Conservation (phyloP, 2,888 invertebrate genomes). For the Leucophora obtusa region DNA sequence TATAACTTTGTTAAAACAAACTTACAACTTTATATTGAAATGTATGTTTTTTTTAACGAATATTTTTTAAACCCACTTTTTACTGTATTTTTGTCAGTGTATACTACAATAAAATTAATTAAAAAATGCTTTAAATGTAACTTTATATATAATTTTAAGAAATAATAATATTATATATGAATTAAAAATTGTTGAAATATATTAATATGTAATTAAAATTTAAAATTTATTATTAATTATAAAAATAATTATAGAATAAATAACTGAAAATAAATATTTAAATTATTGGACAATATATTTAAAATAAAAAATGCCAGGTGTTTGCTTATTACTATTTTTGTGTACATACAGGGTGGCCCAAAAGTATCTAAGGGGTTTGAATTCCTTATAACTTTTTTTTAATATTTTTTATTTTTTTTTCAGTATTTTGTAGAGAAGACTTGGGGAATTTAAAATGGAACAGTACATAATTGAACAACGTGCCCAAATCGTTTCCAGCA, state of each 20-base stretch:
- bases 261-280: conserved; percentile 51
- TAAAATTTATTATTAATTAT: conserved; percentile 34
- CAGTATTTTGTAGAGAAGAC: no score
- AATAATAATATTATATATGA: conserved; percentile 42
- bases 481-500: no score
- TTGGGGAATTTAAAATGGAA: no score
- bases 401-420: no score
- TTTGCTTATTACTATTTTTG: no score
- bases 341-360: no score
- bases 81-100: conserved; percentile 57
- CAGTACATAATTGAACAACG: no score
- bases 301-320: background rate
- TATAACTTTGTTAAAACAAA: background rate
- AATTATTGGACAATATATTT: conserved; percentile 48
- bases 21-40: background rate
- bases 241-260: conserved; percentile 1
- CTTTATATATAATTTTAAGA: conserved; percentile 21
- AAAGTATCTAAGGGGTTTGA: no score
- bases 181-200: conserved; percentile 14
- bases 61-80: conserved; percentile 30
- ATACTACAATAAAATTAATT: conserved; percentile 22
- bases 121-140: conserved; percentile 51
- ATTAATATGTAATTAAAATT: background rate
- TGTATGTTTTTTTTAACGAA: background rate
- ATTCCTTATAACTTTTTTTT: no score